Percentiles rank a stretch among this genome's conserved stretches.
Conservation (phyloP, 2,797 vertebrate species). For the Megaceryle alcyon region DNA sequence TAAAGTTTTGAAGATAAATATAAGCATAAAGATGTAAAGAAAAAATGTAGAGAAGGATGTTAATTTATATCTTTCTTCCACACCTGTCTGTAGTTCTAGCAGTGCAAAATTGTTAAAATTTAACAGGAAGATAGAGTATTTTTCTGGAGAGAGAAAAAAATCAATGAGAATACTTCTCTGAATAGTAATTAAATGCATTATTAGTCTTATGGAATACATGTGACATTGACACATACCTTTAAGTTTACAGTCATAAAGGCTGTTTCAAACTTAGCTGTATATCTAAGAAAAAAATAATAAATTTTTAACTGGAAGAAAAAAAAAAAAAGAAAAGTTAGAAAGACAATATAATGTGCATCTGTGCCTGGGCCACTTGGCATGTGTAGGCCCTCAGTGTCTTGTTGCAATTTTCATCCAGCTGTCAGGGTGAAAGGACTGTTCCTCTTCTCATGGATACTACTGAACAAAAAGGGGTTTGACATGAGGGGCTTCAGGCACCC, state of each 20-base stretch:
- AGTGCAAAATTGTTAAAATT: not conserved
- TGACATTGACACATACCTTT: not conserved
- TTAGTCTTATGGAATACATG: not conserved
- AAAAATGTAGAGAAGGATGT: not conserved
- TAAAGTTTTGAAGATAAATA: not conserved
- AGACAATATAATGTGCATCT: too few species aligned
- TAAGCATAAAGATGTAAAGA: not conserved
- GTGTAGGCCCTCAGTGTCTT: not conserved
- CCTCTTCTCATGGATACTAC: not conserved
- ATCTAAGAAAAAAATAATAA: not conserved
- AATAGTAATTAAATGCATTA: not conserved
- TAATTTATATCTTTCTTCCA: not conserved
- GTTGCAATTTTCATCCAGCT: not conserved
- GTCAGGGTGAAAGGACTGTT: not conserved
- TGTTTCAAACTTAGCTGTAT: not conserved
- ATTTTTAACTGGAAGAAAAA: not conserved
- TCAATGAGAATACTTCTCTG: not conserved
- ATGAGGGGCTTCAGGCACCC: accelerated
- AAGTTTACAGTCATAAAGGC: not conserved
- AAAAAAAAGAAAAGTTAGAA: not conserved
- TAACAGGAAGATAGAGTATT: not conserved
- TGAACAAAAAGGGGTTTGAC: not conserved
- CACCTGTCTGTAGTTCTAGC: not conserved
- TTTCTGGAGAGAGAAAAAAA: not conserved
- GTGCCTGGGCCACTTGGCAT: not conserved